Conservation (phyloP, 1,140 invertebrate genomes). For the Thrips palmi region DNA sequence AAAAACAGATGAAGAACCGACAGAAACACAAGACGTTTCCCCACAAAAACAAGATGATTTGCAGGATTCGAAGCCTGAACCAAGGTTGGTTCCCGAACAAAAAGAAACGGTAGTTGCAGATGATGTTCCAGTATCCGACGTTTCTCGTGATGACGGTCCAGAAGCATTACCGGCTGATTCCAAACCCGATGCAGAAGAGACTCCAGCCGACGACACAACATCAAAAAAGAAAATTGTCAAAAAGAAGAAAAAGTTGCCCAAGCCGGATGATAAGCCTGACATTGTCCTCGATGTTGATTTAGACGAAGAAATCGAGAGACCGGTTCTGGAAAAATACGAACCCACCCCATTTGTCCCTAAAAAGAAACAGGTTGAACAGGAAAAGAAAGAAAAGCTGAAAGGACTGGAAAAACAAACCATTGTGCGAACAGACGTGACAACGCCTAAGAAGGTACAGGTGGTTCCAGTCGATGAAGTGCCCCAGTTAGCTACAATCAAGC, state of each 20-base stretch:
- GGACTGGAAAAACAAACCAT: conserved; percentile 22
- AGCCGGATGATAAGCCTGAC: no score
- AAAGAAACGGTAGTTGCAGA: neutral
- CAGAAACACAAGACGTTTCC: conserved; percentile 10
- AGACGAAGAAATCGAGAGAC: no score
- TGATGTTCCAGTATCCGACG: neutral
- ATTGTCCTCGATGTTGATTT: no score
- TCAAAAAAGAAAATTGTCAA: no score
- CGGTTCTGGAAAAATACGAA: no score
- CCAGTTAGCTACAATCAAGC: conserved; percentile 38
- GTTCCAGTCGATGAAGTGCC: conserved; percentile 25
- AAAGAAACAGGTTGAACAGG: no score
- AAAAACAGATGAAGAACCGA: conserved; percentile 16
- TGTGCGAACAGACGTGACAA: conserved; percentile 22
- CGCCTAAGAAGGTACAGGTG: conserved; percentile 25
- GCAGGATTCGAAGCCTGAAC: conserved; percentile 14
- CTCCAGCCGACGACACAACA: neutral
- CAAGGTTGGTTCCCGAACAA: neutral
- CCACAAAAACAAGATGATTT: conserved; percentile 13
- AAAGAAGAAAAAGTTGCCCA: no score
- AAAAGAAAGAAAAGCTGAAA: no score
- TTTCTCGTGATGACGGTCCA: neutral
- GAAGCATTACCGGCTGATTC: conserved; percentile 3
- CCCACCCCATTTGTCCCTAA: no score
- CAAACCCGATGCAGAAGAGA: no score